These are phyloP conservation scores for Zaprionus gabonicus DNA, from an alignment of 1,140 invertebrate species.

Conservation along the genomic window DNA sequence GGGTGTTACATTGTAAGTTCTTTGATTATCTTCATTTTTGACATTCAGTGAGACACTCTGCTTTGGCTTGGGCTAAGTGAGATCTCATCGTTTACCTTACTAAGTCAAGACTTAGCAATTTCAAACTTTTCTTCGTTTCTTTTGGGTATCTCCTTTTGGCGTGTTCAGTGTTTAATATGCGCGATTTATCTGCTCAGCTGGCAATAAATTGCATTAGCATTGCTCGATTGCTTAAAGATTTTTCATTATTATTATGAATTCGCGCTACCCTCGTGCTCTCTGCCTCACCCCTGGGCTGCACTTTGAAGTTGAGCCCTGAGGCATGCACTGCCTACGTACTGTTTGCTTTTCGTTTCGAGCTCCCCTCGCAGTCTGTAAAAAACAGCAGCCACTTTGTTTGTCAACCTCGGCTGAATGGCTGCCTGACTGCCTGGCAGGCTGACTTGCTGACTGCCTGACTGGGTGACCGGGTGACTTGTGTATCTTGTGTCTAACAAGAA, in stretches of 20 bases:
- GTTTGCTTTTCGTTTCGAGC: conserved; percentile 40
- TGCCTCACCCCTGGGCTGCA: conserved; percentile 25
- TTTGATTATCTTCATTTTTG: neutral
- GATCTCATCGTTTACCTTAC: neutral
- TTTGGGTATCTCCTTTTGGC: conserved; percentile 27
- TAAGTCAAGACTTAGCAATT: neutral
- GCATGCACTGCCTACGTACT: conserved; percentile 29
- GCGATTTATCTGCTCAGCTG: conserved; percentile 63
- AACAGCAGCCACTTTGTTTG: conserved; percentile 75
- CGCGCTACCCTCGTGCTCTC: neutral
- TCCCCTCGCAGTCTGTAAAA: conserved; percentile 27
- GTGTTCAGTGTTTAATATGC: neutral
- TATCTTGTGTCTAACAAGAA: conserved; percentile 67
- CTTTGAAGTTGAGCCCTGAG: conserved; percentile 35
- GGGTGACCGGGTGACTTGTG: conserved; percentile 28
- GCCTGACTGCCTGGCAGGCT: conserved; percentile 14
- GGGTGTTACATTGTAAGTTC: neutral
- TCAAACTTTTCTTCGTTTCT: neutral
- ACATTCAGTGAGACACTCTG: neutral
- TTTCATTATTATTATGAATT: conserved; percentile 46
- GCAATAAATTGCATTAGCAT: conserved; percentile 71
- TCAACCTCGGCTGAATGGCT: conserved; percentile 52
- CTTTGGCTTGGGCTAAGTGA: too few relatives aligned
- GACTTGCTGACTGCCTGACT: conserved; percentile 12
- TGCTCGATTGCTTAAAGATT: conserved; percentile 32